Percentiles rank a stretch among this genome's conserved stretches.
These are phyloP conservation scores for Pammene aurita DNA, from an alignment of 2,888 invertebrate species.

Conservation along the genomic window DNA sequence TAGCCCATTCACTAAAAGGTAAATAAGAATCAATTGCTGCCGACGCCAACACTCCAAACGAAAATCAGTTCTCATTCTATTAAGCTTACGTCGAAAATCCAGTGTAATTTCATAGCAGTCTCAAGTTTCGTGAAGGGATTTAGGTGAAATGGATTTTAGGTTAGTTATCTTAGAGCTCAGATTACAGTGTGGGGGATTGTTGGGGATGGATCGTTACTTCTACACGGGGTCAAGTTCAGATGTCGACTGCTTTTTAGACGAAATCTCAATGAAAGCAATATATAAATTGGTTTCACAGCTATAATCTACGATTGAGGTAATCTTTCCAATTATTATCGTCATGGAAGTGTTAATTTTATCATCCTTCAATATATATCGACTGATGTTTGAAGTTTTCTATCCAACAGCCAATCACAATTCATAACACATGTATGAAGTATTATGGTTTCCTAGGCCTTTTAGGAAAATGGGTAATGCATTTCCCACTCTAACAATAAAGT, in stretches of 20 bases:
- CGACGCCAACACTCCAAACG: background rate
- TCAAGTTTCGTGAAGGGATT: slow-evolving; percentile 9
- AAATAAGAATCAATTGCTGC: slow-evolving; percentile 65
- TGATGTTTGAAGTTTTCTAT: no score
- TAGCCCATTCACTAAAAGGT: slow-evolving; percentile 74
- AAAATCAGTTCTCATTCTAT: slow-evolving; percentile 27
- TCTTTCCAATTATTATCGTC: background rate
- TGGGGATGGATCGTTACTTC: slow-evolving; percentile 56
- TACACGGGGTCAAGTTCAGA: slow-evolving; percentile 71
- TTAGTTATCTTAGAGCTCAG: slow-evolving; percentile 18
- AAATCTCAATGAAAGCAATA: slow-evolving; percentile 26
- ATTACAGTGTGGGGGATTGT: slow-evolving; percentile 38
- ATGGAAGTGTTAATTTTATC: no score
- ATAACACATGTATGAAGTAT: no score
- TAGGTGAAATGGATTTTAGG: slow-evolving; percentile 11
- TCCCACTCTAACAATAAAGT: no score
- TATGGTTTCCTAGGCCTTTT: no score
- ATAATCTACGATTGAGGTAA: background rate
- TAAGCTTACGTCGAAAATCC: slow-evolving; percentile 26
- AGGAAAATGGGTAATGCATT: no score
- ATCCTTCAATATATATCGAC: no score
- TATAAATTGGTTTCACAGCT: background rate
- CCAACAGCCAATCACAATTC: no score
- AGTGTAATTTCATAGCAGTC: background rate
- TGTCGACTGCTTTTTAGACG: slow-evolving; percentile 64